phyloP scores from a whole-genome alignment of 2,797 vertebrate species.

The Huso huso region DNA sequence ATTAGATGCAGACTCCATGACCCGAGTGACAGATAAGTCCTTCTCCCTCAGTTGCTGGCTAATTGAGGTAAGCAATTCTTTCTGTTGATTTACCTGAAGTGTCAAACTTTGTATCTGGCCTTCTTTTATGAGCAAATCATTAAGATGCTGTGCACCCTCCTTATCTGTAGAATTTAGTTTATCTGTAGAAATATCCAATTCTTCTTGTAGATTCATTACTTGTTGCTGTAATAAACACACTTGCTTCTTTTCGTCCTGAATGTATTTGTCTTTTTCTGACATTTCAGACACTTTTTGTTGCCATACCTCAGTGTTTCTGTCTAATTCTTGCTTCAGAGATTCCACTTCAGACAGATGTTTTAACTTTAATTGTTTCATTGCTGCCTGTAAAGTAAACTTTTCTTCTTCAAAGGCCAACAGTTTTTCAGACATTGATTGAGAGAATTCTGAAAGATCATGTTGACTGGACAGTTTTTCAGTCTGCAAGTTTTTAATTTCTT shows the following conservation, averaged over 20 bases:
- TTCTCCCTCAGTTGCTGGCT: constrained; percentile 72
- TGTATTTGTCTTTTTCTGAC: constrained; percentile 37
- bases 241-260: constrained; percentile 37
- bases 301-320: constrained; percentile 30
- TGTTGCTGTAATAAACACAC: constrained; percentile 44
- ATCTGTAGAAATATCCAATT: constrained; percentile 34
- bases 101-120: constrained; percentile 51
- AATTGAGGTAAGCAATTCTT: constrained; percentile 63
- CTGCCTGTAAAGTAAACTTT: constrained; percentile 40
- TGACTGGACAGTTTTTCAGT: constrained; percentile 30
- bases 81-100: constrained; percentile 69
- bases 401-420: constrained; percentile 36
- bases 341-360: constrained; percentile 40
- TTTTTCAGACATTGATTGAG: constrained; percentile 27
- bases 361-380: constrained; percentile 46
- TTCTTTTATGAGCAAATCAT: constrained; percentile 51
- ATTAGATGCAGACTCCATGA: constrained; percentile 64
- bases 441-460: constrained; percentile 23
- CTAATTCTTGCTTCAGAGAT: constrained; percentile 42
- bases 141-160: constrained; percentile 34
- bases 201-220: constrained; percentile 40
- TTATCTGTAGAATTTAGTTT: constrained; percentile 34
- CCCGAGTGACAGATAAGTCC: constrained; percentile 59
- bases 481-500: constrained; percentile 40
- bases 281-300: constrained; percentile 35